These are phyloP conservation scores for Cebidichthys violaceus DNA, from an alignment of 2,113 vertebrate species.

Conservation along the genomic window DNA sequence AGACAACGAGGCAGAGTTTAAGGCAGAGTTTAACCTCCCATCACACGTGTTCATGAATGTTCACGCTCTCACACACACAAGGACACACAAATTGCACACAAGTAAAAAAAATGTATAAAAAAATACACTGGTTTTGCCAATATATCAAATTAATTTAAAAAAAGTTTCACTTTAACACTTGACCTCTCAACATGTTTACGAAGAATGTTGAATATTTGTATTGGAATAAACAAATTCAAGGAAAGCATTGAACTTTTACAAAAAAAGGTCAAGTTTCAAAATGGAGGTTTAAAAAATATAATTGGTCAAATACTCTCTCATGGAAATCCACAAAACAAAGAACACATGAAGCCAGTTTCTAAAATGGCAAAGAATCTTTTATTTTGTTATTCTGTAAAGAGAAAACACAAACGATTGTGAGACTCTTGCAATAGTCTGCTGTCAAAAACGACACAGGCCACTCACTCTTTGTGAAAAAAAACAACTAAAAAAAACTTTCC, in stretches of 20 bases:
- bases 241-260: background rate
- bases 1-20: conserved; percentile 87
- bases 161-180: background rate
- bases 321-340: conserved; percentile 2
- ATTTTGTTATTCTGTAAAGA: conserved; percentile 8
- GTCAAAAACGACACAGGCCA: conserved; percentile 43
- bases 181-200: background rate
- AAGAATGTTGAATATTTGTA: background rate
- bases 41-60: conserved; percentile 32
- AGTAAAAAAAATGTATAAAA: conserved; percentile 16
- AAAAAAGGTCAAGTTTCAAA: background rate
- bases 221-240: background rate
- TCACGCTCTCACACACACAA: conserved; percentile 2
- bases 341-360: background rate
- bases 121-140: background rate
- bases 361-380: background rate
- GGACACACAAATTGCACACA: background rate
- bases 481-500: conserved; percentile 21
- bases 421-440: background rate
- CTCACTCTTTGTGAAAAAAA: conserved; percentile 39
- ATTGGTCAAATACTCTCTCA: background rate
- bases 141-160: background rate
- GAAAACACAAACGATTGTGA: conserved; percentile 6
- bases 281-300: background rate
- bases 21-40: conserved; percentile 80